Conservation (phyloP, 2,113 vertebrate genomes). For the Eira barbara region DNA sequence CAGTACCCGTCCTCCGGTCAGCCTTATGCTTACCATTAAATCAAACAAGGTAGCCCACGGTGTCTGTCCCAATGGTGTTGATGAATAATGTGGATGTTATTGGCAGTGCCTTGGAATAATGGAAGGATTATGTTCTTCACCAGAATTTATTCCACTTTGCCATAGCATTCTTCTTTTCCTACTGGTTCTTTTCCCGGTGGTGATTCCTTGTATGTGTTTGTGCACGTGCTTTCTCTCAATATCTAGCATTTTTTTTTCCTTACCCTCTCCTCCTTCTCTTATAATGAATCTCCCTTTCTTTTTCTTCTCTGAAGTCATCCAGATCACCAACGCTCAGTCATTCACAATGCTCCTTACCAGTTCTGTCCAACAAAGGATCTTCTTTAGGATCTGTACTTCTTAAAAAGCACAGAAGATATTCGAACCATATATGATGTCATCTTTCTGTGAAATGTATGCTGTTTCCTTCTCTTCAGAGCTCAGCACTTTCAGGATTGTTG, state of each 20-base stretch:
- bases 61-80: rapidly evolving
- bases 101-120: neutral
- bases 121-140: neutral
- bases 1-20: neutral
- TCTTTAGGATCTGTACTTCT: neutral
- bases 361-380: neutral
- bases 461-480: neutral
- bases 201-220: neutral
- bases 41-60: neutral
- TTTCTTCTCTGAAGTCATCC: neutral
- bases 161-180: neutral
- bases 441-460: neutral
- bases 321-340: neutral
- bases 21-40: neutral
- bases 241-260: neutral
- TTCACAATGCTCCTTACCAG: neutral
- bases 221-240: neutral
- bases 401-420: neutral
- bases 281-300: neutral
- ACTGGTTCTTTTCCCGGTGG: neutral
- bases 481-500: neutral
- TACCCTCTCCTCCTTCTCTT: neutral
- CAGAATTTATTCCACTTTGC: neutral
- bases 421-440: neutral
- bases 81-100: neutral